A percentile compares a stretch with the other conserved stretches of the same genome.
phyloP scores from a whole-genome alignment of 2,888 invertebrate genomes.

The Hypolimnas misippus region DNA sequence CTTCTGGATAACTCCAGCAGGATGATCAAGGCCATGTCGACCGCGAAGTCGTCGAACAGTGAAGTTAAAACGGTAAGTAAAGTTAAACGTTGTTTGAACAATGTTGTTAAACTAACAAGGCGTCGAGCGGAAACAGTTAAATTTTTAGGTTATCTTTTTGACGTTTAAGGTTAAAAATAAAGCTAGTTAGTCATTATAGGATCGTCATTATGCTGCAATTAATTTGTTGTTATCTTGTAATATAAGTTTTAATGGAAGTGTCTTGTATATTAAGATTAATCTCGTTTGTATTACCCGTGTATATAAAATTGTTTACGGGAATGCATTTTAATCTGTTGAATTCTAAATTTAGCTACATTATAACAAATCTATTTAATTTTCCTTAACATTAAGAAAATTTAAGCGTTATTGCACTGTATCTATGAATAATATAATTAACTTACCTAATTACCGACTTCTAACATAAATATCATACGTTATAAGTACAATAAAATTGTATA shows the following conservation, averaged over 20 bases:
- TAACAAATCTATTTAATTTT: no score
- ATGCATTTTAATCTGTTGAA: background rate
- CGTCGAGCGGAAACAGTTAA: constrained; percentile 37
- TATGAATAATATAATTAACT: no score
- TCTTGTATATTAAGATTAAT: constrained; percentile 6
- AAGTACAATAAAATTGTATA: background rate
- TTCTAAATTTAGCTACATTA: no score
- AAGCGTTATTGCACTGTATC: no score
- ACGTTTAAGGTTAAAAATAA: constrained; percentile 41
- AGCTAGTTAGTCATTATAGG: constrained; percentile 30
- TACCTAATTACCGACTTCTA: no score
- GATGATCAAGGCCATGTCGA: constrained; percentile 82
- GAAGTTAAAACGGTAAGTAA: constrained; percentile 79
- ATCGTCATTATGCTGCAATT: constrained; percentile 29
- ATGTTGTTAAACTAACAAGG: constrained; percentile 38
- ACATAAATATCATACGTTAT: no score
- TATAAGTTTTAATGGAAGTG: background rate
- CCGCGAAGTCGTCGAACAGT: constrained; percentile 69
- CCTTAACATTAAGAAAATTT: no score
- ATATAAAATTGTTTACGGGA: background rate
- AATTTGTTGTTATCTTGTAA: constrained; percentile 13
- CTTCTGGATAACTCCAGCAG: constrained; percentile 81
- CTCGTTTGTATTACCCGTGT: background rate
- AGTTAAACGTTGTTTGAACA: background rate
- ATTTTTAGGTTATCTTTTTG: constrained; percentile 48